Evolutionary conservation across 30 jellyfish, hydroid and myxozoan species (phyloP), one percentile per base, ranked within the genome.

Genomic region (Cassiopea andromeda): DNA sequence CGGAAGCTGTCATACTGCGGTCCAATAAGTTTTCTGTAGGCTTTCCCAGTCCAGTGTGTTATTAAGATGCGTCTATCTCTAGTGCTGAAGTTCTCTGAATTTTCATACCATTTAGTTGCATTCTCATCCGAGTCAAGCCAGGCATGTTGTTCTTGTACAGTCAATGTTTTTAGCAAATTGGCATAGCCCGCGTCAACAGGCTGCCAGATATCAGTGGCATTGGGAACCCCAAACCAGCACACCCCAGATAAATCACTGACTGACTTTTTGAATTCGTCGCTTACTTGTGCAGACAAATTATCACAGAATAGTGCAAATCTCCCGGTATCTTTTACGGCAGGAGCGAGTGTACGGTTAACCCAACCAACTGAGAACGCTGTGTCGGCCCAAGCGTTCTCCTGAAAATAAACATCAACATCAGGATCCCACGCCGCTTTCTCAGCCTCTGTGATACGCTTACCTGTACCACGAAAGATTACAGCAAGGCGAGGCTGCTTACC

Each of bases 351-450:
- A 48, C 68, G 48, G 14, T 91, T 86, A 2, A 57, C 89, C 97
- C 96, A 91, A 48, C 71, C 43, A 49, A 44, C 66, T 45, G 97
- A 92, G 57, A 92, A 90, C 1, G 54, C 69, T 19, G 81, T 87
- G 73, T 92, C 98, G 44, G 82, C 85, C 98, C 90, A 86, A 46
- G 85, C 85, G 86, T 90, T 90, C 81, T 89, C 60, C 48, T 84
- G 90, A 48, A 81, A 91, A 72, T 18, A 90, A 38, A 82, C 94
- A 80, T 81, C 95, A 15, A 77, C 89, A 77, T 67, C 83, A n/a
- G 44, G 70, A 48, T 90, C 90, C 94, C 94, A 90, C 1, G 94
- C 90, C 43, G 7, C 27, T 44, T 80, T 64, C 73, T 77, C 94
- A 2, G 9, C 87, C 46, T 2, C 57, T 7, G 78, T 7, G 2